Base-by-base conservation (phyloP, 2,113 vertebrate genomes). In the Colaptes auratus region DNA sequence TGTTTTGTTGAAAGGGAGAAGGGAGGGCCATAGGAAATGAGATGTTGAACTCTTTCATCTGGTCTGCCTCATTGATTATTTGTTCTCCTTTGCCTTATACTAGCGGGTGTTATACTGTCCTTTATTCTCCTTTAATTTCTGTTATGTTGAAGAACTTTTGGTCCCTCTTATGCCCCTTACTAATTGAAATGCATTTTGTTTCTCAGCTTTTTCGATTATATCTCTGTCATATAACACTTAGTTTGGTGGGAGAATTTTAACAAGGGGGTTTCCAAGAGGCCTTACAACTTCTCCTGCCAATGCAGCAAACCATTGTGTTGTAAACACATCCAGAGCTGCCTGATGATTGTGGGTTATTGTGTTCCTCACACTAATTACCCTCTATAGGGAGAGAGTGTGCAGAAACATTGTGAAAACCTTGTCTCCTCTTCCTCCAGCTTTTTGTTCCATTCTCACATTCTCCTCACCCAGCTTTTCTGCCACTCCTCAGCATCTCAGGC, bases 171-270 rank as follows among this genome's bases (percentile, higher is more conserved):
- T 1, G 65, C 86, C 91, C 60, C 56, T 74, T 81, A 66, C 20
- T 90, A 88, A 88, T 86, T 83, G 69, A 77, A 94, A 86, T 27
- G 19, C 33, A 64, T 81, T 94, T 86, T 78, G 58, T 71, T 20
- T 60, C 72, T 71, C 52, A 67, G 36, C 6, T 56, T 71, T 87
- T 90, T 86, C 71, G 8, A 78, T 96, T 95, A 93, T 93, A 72
- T 90, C 93, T 96, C 55, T 86, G 73, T 86, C 88, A 39, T 72
- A 42, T 46, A 94, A 61, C 53, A 24, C 80, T 78, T 70, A 24
- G n/a, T 91, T 92, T 96, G 83, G 70, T 82, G 70, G 61, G 44
- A 94, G 86, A 90, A 93, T 95, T 92, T 94, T 84, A 90, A 88
- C 70, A 35, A 84, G 93, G 88, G 89, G 63, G n/a, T 94, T 94